These are phyloP conservation scores for Macrophya annulata DNA, from an alignment of 2,888 invertebrate genomes.

Conservation along the genomic window DNA sequence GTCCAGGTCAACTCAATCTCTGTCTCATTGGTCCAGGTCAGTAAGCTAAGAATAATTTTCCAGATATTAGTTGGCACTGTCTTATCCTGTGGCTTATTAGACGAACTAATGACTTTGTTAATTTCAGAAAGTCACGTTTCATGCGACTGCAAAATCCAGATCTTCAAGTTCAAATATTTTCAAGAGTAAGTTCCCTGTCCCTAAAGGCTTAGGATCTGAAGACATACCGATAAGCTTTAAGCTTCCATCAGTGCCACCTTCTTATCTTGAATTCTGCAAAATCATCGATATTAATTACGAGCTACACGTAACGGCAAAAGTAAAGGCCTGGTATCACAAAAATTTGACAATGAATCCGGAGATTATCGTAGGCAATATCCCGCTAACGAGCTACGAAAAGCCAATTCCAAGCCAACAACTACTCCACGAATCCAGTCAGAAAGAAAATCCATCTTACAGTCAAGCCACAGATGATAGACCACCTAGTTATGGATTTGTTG, in stretches of 20 bases:
- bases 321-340: constrained; percentile 18
- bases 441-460: background rate
- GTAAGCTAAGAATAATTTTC: background rate
- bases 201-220: background rate
- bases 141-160: constrained; percentile 21
- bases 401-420: background rate
- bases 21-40: constrained; percentile 3
- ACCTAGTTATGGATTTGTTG: constrained; percentile 10
- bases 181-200: constrained; percentile 3
- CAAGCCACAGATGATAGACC: background rate
- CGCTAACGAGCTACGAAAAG: constrained; percentile 17
- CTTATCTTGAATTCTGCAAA: constrained; percentile 20
- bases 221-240: background rate
- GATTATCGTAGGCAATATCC: constrained; percentile 37
- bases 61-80: background rate
- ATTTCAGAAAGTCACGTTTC: background rate
- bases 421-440: background rate
- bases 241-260: constrained; percentile 36
- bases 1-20: background rate
- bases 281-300: constrained; percentile 38
- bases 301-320: constrained; percentile 11
- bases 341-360: background rate
- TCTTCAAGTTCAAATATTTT: background rate
- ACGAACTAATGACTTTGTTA: background rate
- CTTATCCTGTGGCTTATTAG: background rate